Base-by-base conservation (phyloP, 2,888 invertebrate species). In the Gastrophysa polygoni region DNA sequence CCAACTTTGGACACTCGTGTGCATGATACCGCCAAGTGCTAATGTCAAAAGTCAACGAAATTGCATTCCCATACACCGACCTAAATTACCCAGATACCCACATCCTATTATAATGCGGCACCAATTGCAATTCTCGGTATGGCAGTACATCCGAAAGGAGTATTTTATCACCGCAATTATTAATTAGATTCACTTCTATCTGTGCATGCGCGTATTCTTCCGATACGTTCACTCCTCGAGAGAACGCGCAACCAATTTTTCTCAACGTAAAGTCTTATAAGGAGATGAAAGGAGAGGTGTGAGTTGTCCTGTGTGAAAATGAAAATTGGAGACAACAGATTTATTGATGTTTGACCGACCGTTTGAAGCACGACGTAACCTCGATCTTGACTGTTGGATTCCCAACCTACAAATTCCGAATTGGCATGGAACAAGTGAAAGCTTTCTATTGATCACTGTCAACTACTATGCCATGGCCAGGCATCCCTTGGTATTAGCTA, bases 241-340 rank as follows among this genome's bases (percentile, higher is more conserved):
- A 43, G 44, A 20, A 28, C 16, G 21, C 38, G 3, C 14, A 54
- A 54, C 17, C 43, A 24, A 43, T 54, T 54, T 21, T 24, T 24
- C 24, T 54, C 54, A 21, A 38, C 32, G 17, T n/a, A n/a, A n/a
- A n/a, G n/a, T n/a, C 52, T 10, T 38, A 52, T 52, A 43, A 8
- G 52, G 52, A 34, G n/a, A 38, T 20, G 2, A 38, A 52, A 38
- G 18, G 52, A 38, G 38, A 52, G 52, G 52, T 38, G 43, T 52
- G 20, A 52, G 38, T 28, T 29, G 17, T 54, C 43, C 43, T 54
- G 43, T 29, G 44, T 14, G 17, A 17, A 54, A 43, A 10, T 10
- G 7, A 18, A 21, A 38, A 14, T 54, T 24, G 43, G 43, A 54
- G 24, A 54, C 43, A 24, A 24, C 7, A n/a, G n/a, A n/a, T n/a